Conservation (phyloP, 2,797 vertebrate genomes). For the Rousettus madagascariensis region DNA sequence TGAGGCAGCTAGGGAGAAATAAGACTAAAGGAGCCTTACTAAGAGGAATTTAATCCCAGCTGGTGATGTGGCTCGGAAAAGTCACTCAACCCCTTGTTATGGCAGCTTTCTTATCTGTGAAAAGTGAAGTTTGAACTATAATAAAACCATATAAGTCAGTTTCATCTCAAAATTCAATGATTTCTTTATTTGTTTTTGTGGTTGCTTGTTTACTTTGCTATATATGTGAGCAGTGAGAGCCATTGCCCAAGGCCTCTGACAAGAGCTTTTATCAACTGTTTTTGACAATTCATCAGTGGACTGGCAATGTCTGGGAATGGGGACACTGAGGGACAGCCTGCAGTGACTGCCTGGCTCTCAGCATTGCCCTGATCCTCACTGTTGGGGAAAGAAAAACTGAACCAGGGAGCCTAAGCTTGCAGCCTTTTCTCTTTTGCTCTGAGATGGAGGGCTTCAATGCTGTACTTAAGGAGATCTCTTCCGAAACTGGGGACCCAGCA, state of each 20-base stretch:
- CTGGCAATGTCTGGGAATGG: neutral
- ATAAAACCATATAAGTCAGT: neutral
- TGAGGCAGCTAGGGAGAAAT: too few relatives aligned
- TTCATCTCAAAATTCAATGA: conserved; percentile 6
- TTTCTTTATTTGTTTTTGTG: neutral
- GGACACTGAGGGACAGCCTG: neutral
- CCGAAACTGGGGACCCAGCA: neutral
- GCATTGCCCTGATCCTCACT: neutral
- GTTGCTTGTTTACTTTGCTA: neutral
- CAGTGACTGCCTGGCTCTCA: neutral
- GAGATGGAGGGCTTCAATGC: neutral
- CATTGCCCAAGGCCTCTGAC: neutral
- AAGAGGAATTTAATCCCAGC: neutral
- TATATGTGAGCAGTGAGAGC: neutral
- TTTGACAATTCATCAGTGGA: neutral
- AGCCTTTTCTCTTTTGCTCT: neutral
- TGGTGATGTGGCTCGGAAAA: neutral
- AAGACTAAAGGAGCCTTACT: neutral
- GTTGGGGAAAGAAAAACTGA: neutral
- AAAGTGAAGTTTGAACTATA: neutral
- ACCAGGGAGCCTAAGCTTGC: too few relatives aligned
- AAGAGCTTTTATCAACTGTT: neutral
- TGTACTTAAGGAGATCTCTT: neutral
- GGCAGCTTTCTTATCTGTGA: neutral
- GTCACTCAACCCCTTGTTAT: neutral